phyloP scores from a whole-genome alignment of 1,140 invertebrate genomes.

The Drosophila repletoides region DNA sequence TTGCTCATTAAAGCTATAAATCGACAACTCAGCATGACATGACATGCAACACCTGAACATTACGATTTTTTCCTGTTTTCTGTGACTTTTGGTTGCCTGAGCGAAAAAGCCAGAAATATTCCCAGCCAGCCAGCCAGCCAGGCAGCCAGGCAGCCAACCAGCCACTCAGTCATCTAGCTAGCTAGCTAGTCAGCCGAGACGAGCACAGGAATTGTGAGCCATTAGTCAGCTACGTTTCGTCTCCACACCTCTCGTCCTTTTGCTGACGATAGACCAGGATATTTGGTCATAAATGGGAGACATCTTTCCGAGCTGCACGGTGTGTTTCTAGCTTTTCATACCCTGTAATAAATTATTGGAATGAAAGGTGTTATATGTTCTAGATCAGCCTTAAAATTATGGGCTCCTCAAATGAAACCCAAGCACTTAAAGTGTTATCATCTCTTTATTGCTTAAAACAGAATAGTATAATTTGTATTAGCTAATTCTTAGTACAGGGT shows the following conservation, averaged over 20 bases:
- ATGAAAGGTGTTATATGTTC: no score
- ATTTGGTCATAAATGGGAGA: neutral
- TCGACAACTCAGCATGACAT: slow-evolving; percentile 45
- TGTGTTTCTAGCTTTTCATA: neutral
- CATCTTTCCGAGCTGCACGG: neutral
- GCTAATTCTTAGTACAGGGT: no score
- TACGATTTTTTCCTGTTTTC: neutral
- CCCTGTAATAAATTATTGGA: no score
- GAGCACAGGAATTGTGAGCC: no score
- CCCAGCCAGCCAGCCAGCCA: no score
- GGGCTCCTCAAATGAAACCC: no score
- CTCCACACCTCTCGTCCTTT: neutral
- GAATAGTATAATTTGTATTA: no score
- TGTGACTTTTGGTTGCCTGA: slow-evolving; percentile 25
- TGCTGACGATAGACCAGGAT: neutral
- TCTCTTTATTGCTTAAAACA: no score
- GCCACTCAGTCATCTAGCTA: neutral
- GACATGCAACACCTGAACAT: slow-evolving; percentile 25
- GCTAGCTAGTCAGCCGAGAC: neutral
- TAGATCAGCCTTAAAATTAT: no score
- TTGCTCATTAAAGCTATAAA: slow-evolving; percentile 49
- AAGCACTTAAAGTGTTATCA: no score
- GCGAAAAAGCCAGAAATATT: slow-evolving; percentile 3
- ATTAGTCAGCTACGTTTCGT: neutral
- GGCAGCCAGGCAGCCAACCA: neutral